phyloP scores from a whole-genome alignment of 2,113 vertebrate species.

The Caranx ignobilis region DNA sequence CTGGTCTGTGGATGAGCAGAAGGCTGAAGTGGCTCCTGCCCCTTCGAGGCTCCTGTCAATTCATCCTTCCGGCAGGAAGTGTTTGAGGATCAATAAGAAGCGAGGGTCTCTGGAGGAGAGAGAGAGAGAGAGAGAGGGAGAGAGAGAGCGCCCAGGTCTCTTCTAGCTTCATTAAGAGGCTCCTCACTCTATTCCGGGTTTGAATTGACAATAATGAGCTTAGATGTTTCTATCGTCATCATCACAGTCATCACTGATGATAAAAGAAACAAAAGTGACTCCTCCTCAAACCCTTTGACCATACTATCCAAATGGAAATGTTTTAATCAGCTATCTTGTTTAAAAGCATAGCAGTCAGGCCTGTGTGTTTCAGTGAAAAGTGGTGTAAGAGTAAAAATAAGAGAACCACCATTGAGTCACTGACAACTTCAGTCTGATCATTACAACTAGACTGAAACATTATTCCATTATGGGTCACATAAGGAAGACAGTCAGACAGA shows the following conservation, averaged over 20 bases:
- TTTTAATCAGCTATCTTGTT: background rate
- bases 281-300: background rate
- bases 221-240: constrained; percentile 16
- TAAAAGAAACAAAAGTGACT: constrained; percentile 3
- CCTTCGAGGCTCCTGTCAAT: constrained; percentile 60
- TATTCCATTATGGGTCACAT: too few species aligned
- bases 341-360: too few species aligned
- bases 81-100: constrained; percentile 78
- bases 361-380: too few species aligned
- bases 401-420: too few species aligned
- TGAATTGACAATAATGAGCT: constrained; percentile 9
- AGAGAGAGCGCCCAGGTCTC: constrained; percentile 42
- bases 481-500: too few species aligned
- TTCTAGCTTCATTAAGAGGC: constrained; percentile 50
- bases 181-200: background rate
- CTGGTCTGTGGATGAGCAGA: constrained; percentile 42
- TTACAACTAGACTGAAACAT: too few species aligned
- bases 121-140: constrained; percentile 35
- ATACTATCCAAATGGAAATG: background rate
- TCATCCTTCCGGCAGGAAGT: constrained; percentile 80
- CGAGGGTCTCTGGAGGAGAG: constrained; percentile 58
- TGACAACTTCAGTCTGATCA: too few species aligned
- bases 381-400: too few species aligned
- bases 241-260: background rate
- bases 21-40: constrained; percentile 47